A percentile compares a stretch with the other conserved stretches of the same genome.
phyloP scores from a whole-genome alignment of 2,797 vertebrate genomes.

The Catostomus latipinnis region DNA sequence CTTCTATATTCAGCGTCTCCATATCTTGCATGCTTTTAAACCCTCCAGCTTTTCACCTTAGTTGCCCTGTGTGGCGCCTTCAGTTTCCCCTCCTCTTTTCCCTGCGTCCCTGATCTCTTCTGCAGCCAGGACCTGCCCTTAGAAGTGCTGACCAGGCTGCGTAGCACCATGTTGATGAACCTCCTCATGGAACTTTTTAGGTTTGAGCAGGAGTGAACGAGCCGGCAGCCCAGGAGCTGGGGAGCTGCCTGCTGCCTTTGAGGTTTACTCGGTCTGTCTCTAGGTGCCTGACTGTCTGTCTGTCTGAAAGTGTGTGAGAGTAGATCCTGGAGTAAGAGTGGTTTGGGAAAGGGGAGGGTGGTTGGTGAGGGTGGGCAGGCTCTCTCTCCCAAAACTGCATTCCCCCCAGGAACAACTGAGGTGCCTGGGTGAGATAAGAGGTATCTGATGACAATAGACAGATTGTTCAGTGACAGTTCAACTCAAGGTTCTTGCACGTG shows the following conservation, averaged over 20 bases:
- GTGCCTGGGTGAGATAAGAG: slow-evolving; percentile 81
- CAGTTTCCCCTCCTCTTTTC: slow-evolving; percentile 33
- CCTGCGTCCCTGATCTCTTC: slow-evolving; percentile 46
- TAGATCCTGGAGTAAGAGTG: slow-evolving; percentile 5
- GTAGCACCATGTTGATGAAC: slow-evolving; percentile 74
- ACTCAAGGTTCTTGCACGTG: slow-evolving; percentile 8
- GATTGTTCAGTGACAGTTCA: slow-evolving; percentile 68
- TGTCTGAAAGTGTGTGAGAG: neutral
- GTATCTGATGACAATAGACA: slow-evolving; percentile 77
- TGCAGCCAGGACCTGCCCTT: slow-evolving; percentile 69
- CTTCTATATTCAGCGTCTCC: slow-evolving; percentile 4
- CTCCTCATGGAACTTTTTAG: slow-evolving; percentile 70
- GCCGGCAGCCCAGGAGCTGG: slow-evolving; percentile 20
- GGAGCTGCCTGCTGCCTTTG: slow-evolving; percentile 59
- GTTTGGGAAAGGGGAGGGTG: slow-evolving; percentile 55
- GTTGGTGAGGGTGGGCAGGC: slow-evolving; percentile 62
- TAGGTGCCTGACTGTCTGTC: slow-evolving; percentile 48
- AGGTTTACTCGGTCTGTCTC: slow-evolving; percentile 59
- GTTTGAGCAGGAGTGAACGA: slow-evolving; percentile 29
- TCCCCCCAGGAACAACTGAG: slow-evolving; percentile 63
- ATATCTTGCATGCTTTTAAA: neutral
- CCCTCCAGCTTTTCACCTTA: slow-evolving; percentile 51
- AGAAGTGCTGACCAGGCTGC: slow-evolving; percentile 71
- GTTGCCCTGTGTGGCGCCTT: slow-evolving; percentile 2
- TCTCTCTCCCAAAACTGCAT: slow-evolving; percentile 63